Conservation (phyloP, 2,797 vertebrate genomes). For the Ispidina picta region DNA sequence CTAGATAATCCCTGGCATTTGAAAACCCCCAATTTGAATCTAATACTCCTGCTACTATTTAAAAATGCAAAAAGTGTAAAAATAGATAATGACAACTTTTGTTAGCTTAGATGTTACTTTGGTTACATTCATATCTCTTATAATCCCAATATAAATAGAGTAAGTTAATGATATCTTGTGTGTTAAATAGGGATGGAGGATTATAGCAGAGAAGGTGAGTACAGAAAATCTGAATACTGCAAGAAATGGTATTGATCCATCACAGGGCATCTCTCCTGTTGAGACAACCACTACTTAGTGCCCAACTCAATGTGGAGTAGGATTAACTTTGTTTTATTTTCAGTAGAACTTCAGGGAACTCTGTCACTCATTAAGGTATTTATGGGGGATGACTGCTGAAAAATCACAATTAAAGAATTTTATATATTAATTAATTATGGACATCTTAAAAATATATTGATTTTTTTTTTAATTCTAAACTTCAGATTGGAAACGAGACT, state of each 20-base stretch:
- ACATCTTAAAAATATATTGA: background rate
- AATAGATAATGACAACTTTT: background rate
- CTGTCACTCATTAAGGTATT: background rate
- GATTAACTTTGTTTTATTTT: background rate
- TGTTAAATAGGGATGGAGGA: background rate
- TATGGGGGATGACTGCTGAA: background rate
- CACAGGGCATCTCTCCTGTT: background rate
- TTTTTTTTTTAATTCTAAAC: background rate
- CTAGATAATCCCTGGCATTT: background rate
- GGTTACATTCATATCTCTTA: background rate
- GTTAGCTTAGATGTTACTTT: background rate
- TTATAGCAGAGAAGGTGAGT: background rate
- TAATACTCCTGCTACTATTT: background rate
- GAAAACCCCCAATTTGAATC: background rate
- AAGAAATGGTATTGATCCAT: background rate
- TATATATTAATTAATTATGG: background rate
- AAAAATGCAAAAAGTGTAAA: background rate
- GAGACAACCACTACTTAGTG: background rate
- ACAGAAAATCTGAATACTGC: background rate
- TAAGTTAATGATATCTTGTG: background rate
- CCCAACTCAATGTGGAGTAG: fast-evolving
- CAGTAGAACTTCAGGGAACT: background rate
- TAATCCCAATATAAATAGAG: background rate
- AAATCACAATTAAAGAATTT: background rate
- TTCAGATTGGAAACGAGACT: background rate